These are phyloP conservation scores for Apis cerana DNA, from an alignment of 1,140 invertebrate genomes.

Conservation along the genomic window DNA sequence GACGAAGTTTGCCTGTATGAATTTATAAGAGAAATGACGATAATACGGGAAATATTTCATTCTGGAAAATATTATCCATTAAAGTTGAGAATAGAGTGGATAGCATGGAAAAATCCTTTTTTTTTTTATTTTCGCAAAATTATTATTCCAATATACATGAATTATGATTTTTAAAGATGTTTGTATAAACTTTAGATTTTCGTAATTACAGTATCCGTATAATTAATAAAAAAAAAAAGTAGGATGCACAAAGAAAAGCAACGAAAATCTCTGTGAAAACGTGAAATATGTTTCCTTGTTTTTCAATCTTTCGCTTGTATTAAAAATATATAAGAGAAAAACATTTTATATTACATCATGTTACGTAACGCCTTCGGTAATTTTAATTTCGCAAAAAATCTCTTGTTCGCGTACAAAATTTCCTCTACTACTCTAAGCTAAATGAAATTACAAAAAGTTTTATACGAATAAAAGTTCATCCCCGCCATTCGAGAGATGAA, in stretches of 20 bases:
- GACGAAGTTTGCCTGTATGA: not conserved
- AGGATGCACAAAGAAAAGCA: too few species aligned
- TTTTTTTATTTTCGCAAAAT: too few species aligned
- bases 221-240: too few species aligned
- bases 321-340: not conserved
- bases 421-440: not conserved
- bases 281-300: too few species aligned
- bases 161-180: too few species aligned
- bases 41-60: not conserved
- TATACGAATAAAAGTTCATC: not conserved
- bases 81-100: not conserved
- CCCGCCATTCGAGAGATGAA: not conserved
- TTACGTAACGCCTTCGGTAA: not conserved
- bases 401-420: not conserved
- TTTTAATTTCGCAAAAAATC: not conserved
- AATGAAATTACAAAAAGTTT: not conserved
- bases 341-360: not conserved
- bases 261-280: too few species aligned
- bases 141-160: too few species aligned
- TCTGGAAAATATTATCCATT: not conserved
- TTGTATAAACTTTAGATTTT: too few species aligned
- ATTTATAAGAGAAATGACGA: constrained; percentile 3
- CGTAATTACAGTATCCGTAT: too few species aligned
- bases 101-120: too few species aligned
- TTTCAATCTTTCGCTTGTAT: too few species aligned